Evolutionary conservation across 2,113 vertebrate genomes (phyloP), one percentile per base, ranked within the genome.

Genomic region (Halcyon senegalensis): DNA sequence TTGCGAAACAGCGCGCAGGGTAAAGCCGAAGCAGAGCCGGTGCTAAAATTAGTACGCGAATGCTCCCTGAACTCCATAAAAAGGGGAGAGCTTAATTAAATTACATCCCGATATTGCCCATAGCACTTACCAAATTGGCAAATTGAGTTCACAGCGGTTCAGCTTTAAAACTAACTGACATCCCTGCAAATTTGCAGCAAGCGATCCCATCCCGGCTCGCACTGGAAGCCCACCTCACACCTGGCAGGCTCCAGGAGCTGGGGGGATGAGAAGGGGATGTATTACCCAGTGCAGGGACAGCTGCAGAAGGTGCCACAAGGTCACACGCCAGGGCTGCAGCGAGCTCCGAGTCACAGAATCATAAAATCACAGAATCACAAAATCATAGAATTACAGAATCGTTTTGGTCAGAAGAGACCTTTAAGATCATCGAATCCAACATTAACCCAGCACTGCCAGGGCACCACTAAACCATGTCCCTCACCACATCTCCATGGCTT

Each of bases 1-100:
- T 93, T 68, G 92, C 13, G 41, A 91, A 96, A 90, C 37, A 63
- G 81, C 31, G 79, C 91, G 84, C 87, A 76, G 78, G 79, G 92
- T 33, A 70, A 94, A 95, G 90, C 93, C 80, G 94, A 64, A 91
- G 90, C 70, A 91, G 91, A 74, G 82, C 93, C 90, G 69, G 78
- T 30, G 90, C 94, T 95, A 96, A 96, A 96, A 97, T 97, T 91
- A 97, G 96, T 53, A 89, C 13, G 37, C 6, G 48, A 97, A 93
- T 83, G 93, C 94, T 96, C 94, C 93, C 93, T 97, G 94, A 96
- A 97, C 95, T 97, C 94, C 50, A 94, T 96, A 90, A 95, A 96
- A 95, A 91, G 94, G 93, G 94, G 94, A 95, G 35, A 87, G 93
- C 92, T 96, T 96, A 96, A 96, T 96, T 97, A 95, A 97, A 97